phyloP scores from a whole-genome alignment of 2,888 invertebrate genomes.

The Cataglyphis livida region DNA sequence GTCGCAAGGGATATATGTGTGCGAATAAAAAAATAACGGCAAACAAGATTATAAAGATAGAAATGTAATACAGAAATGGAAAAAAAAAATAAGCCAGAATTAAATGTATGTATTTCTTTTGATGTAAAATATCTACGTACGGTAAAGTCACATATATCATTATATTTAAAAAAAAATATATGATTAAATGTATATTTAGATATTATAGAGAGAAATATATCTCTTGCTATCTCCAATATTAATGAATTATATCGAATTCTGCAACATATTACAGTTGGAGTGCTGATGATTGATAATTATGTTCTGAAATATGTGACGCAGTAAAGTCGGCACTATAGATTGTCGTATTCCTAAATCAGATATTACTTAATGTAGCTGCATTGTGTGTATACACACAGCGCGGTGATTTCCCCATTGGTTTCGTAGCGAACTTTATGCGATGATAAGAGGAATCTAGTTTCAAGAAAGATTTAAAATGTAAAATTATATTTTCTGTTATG shows the following conservation, averaged over 20 bases:
- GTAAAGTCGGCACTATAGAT: conserved; percentile 6
- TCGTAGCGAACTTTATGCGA: conserved; percentile 11
- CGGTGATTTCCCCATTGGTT: conserved; percentile 45
- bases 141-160: neutral
- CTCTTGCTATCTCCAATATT: neutral
- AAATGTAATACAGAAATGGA: neutral
- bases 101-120: neutral
- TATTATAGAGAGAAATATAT: neutral
- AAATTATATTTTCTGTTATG: conserved; percentile 32
- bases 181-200: neutral
- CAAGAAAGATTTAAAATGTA: neutral
- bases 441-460: neutral
- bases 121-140: conserved; percentile 14
- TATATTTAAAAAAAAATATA: neutral
- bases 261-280: neutral
- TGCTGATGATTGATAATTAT: conserved; percentile 14
- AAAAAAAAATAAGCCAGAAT: neutral
- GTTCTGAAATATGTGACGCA: neutral
- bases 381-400: conserved; percentile 25
- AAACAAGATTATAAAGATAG: neutral
- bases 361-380: conserved; percentile 13
- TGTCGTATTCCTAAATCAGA: conserved; percentile 40
- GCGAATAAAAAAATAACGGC: neutral
- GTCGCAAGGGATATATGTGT: neutral
- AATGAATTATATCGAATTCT: conserved; percentile 3